Conservation (phyloP, 2,797 vertebrate genomes). For the Mareca strepera region DNA sequence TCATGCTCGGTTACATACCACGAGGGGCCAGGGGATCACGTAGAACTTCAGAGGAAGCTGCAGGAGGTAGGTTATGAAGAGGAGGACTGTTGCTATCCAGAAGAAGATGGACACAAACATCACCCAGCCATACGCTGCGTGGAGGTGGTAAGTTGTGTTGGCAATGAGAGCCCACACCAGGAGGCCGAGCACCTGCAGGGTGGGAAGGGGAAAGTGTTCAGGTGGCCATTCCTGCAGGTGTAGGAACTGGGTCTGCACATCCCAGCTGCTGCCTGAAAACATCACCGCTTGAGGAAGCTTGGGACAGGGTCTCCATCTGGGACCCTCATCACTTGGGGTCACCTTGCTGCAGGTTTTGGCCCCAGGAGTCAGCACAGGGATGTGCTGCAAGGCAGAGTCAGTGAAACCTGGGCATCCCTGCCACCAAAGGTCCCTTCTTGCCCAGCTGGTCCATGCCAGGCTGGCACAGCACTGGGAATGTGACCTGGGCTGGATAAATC, state of each 20-base stretch:
- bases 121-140: conserved; percentile 87
- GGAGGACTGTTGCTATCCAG: conserved; percentile 87
- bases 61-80: conserved; percentile 85
- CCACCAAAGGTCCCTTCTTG: background rate
- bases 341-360: too few species aligned
- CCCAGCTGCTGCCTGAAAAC: background rate
- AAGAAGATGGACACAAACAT: conserved; percentile 90
- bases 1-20: conserved; percentile 76
- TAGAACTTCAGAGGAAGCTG: conserved; percentile 74
- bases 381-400: background rate
- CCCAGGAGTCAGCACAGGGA: background rate
- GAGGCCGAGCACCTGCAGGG: conserved; percentile 84
- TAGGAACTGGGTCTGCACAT: background rate
- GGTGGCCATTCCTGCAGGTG: background rate
- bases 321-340: accelerated
- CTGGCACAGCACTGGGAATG: background rate
- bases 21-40: conserved; percentile 85
- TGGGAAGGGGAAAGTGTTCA: accelerated
- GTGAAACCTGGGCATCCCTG: background rate
- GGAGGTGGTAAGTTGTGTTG: conserved; percentile 19
- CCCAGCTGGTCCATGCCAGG: background rate
- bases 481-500: background rate
- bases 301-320: too few species aligned
- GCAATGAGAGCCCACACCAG: conserved; percentile 91
- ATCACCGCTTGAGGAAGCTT: background rate